Evolutionary conservation across 1,140 invertebrate species (phyloP), one percentile per base, ranked within the genome.

Genomic region (Tetranychus urticae): DNA sequence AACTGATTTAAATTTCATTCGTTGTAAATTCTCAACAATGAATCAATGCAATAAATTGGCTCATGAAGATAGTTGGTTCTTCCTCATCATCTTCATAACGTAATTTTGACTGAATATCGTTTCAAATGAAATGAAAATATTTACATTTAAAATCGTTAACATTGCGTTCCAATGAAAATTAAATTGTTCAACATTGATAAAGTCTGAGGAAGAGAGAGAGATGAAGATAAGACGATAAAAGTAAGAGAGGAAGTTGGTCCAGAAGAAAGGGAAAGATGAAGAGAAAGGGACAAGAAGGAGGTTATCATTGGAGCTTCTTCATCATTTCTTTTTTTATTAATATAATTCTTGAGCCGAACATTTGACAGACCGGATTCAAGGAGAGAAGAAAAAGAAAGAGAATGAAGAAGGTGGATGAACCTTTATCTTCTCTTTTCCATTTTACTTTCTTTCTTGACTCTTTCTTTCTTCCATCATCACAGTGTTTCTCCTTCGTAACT

Each of bases 1-100:
- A 70, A 93, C 88, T 52, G 94, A 73, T 69, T 93, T 86, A 72
- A 96, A 96, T 59, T 89, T 79, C 84, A 92, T 88, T 48, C 86
- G 77, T 63, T 91, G 86, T 45, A 93, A 75, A 64, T 86, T 79
- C 69, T 93, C 89, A n/a, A n/a, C n/a, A n/a, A n/a, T n/a, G n/a
- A n/a, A n/a, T n/a, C n/a, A n/a, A n/a, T n/a, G n/a, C n/a, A n/a
- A 72, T 2, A 98, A 75, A 76, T 97, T 97, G 73, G 23, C 23
- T 23, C 23, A 23, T 23, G 23, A 23, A 23, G 23, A 23, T 23
- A 0, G 0, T 23, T 0, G 23, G 23, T 23, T 23, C 23, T 23
- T 23, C 23, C 23, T 23, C 23, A 23, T 23, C 23, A 23, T 23
- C 23, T 23, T 23, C 23, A 23, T 23, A 23, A 23, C 23, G 23